These are phyloP conservation scores for Thunnus maccoyii DNA, from an alignment of 2,113 vertebrate genomes.

Conservation along the genomic window DNA sequence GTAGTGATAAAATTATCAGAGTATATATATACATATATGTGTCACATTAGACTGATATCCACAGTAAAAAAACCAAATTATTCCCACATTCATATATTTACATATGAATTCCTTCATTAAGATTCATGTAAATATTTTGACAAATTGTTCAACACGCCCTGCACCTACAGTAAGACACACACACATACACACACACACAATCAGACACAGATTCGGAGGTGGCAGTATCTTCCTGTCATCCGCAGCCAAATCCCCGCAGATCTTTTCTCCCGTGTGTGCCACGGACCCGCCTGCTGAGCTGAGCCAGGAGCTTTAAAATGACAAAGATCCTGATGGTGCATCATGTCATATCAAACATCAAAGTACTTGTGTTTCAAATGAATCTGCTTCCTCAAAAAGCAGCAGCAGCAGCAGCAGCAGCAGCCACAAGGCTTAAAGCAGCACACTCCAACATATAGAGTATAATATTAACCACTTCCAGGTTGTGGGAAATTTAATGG, in stretches of 20 bases:
- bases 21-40: too few species aligned
- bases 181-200: conserved; percentile 9
- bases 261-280: conserved; percentile 25
- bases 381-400: background rate
- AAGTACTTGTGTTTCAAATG: conserved; percentile 25
- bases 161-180: background rate
- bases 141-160: background rate
- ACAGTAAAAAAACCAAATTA: background rate
- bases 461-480: conserved; percentile 28
- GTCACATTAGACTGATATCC: background rate
- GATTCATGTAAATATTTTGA: background rate
- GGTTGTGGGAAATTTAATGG: background rate
- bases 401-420: background rate
- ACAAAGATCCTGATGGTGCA: conserved; percentile 57
- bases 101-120: conserved; percentile 25
- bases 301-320: conserved; percentile 52
- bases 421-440: background rate
- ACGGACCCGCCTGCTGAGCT: conserved; percentile 22
- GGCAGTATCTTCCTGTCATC: conserved; percentile 46
- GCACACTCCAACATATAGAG: background rate
- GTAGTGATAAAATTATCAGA: too few species aligned
- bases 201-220: conserved; percentile 40
- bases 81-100: background rate
- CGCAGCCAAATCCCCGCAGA: conserved; percentile 47
- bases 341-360: conserved; percentile 53